Evolutionary conservation across 2,797 vertebrate genomes (phyloP).

Genomic region (Galago senegalensis): DNA sequence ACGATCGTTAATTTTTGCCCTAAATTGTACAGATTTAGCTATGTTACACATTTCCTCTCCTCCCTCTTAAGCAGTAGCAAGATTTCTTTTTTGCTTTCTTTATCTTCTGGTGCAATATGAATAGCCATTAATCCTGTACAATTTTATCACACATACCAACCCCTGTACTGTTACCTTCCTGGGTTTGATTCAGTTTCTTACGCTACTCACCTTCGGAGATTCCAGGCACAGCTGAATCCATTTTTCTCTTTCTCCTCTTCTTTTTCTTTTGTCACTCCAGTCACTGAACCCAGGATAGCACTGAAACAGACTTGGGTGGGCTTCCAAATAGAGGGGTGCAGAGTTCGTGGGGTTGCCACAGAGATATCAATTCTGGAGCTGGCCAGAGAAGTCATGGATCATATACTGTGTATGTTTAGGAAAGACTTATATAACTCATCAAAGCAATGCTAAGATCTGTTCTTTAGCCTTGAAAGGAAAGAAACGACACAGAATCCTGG

Average conservation of each 20-base stretch:
- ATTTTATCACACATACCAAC: neutral
- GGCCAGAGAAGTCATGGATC: neutral
- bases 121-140: neutral
- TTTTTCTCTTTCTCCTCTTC: neutral
- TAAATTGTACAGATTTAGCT: slow-evolving; percentile 33
- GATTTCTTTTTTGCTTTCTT: slow-evolving; percentile 37
- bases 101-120: neutral
- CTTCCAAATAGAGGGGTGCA: neutral
- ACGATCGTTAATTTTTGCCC: slow-evolving; percentile 68
- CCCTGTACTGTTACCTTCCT: neutral
- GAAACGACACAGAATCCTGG: neutral
- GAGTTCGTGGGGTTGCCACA: neutral
- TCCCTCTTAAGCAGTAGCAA: neutral
- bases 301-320: neutral
- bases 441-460: neutral
- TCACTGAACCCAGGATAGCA: neutral
- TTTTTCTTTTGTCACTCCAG: neutral
- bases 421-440: neutral
- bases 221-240: neutral
- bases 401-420: neutral
- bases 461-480: neutral
- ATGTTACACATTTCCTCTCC: neutral
- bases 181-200: neutral
- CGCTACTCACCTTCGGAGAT: neutral
- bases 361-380: neutral